Evolutionary conservation across 2,888 invertebrate species (phyloP), one percentile per base, ranked within the genome.

Genomic region (Pseudococcus jackbeardsleyi): DNA sequence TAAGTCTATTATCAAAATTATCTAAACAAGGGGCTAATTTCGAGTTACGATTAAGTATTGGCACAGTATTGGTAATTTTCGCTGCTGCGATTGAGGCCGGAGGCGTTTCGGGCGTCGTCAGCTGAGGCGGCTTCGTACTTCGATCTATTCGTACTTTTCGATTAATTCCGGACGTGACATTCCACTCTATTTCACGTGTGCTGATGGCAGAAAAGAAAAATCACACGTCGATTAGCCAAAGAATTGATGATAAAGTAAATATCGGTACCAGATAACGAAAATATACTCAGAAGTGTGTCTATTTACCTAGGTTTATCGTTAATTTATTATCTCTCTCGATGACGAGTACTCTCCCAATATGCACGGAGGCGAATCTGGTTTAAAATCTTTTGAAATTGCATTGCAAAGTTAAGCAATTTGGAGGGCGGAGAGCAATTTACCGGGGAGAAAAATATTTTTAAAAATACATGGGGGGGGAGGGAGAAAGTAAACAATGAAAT

Each of bases 91-190:
- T 6, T 5, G 19, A 19, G 42, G 46, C 46, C 2, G 77, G 77
- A 8, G 79, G 79, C 17, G 79, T 42, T 79, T 72, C 68, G 15
- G 68, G 9, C 12, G 68, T 12, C 12, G 26, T 6, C 26, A 22
- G 33, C 15, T 72, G 68, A 26, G 79, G 6, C 4, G 5, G 79
- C 19, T 79, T 79, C 17, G 79, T 79, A 79, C 17, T 42, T 42
- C 79, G 39, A 19, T 79, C 79, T 79, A 79, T 79, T 79, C 79
- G 17, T 0, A 79, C 79, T 42, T 79, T 79, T n/a, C 79, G 79
- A 79, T 79, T 79, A n/a, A 79, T 39, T 42, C 79, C 79, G 79
- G 79, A 79, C n/a, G 79, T 79, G 39, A 42, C n/a, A 46, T 79
- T 79, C 79, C 79, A 79, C 2, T 79, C 79, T 4, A 79, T 79